A percentile compares a stretch with the other conserved stretches of the same genome.
These are phyloP conservation scores for Theodoxus fluviatilis DNA, from an alignment of 2,888 invertebrate genomes.

Conservation along the genomic window DNA sequence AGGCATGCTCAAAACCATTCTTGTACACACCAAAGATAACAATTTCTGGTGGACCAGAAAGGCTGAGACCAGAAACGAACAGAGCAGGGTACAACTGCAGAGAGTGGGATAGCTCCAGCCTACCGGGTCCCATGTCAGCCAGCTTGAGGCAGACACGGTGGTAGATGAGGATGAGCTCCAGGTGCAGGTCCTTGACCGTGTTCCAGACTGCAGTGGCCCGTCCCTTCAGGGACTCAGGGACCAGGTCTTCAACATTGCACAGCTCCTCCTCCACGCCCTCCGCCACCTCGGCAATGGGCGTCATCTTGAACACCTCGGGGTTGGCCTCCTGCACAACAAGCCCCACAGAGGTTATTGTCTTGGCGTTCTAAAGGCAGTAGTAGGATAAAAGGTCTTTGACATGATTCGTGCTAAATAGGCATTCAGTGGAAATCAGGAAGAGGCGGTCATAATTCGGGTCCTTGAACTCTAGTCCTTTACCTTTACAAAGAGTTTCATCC, in stretches of 20 bases:
- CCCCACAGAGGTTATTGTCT: too few relatives aligned
- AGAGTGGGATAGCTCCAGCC: not conserved
- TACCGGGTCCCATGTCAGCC: constrained; percentile 48
- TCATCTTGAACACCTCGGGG: constrained; percentile 49
- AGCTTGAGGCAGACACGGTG: constrained; percentile 62
- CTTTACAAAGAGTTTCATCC: too few relatives aligned
- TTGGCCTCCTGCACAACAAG: constrained; percentile 52
- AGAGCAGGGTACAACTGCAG: constrained; percentile 11
- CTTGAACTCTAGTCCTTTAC: too few relatives aligned
- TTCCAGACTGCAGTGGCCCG: constrained; percentile 58
- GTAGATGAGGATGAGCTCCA: constrained; percentile 62
- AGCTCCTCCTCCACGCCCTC: constrained; percentile 23
- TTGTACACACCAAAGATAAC: too few relatives aligned
- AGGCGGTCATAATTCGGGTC: too few relatives aligned
- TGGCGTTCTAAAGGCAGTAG: too few relatives aligned
- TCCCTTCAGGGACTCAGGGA: constrained; percentile 42
- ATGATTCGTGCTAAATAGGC: too few relatives aligned
- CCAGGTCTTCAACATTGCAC: constrained; percentile 35
- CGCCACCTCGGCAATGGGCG: constrained; percentile 21
- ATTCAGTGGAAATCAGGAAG: too few relatives aligned
- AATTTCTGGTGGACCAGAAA: too few relatives aligned
- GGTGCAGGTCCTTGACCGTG: constrained; percentile 62
- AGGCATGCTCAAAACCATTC: too few relatives aligned
- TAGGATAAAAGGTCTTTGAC: too few relatives aligned
- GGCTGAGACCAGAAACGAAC: too few relatives aligned